phyloP scores from a whole-genome alignment of 2,113 vertebrate genomes.

The Tachysurus fulvidraco region DNA sequence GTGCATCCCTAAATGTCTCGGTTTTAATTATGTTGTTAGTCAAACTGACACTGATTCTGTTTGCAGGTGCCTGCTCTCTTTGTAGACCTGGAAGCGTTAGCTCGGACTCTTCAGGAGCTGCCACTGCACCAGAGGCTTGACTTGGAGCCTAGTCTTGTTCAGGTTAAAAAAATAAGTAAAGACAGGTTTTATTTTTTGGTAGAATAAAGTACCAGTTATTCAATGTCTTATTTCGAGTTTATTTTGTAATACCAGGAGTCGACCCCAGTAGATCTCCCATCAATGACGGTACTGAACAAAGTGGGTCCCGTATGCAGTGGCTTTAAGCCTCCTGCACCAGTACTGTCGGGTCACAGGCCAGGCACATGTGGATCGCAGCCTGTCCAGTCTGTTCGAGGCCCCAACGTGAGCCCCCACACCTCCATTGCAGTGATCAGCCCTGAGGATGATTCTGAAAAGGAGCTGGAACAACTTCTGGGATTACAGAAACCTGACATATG shows the following conservation, averaged over 20 bases:
- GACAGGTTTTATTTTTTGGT: not conserved
- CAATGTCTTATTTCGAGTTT: not conserved
- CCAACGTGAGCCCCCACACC: constrained; percentile 20
- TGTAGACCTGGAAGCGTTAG: constrained; percentile 81
- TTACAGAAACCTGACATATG: constrained; percentile 72
- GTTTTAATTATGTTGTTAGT: not conserved
- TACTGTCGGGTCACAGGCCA: not conserved
- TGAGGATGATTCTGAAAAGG: constrained; percentile 77
- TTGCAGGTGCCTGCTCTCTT: constrained; percentile 75
- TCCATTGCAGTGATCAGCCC: constrained; percentile 1
- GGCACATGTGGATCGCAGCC: not conserved
- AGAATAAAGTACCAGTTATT: not conserved
- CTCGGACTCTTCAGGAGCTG: constrained; percentile 79
- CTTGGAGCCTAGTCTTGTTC: constrained; percentile 81
- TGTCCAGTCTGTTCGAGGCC: not conserved
- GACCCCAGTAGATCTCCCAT: constrained; percentile 80
- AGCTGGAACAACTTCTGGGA: constrained; percentile 84
- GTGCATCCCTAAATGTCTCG: not conserved
- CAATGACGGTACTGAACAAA: constrained; percentile 66
- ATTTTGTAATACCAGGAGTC: constrained; percentile 66
- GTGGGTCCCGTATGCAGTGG: constrained; percentile 58
- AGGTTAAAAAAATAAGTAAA: constrained; percentile 69
- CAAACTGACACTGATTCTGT: not conserved
- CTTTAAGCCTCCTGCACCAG: constrained; percentile 55
- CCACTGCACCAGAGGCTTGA: constrained; percentile 83